Percentiles rank a stretch among this genome's conserved stretches.
Evolutionary conservation across 1,140 invertebrate genomes (phyloP).

Genomic region (Chironomus striatipennis): DNA sequence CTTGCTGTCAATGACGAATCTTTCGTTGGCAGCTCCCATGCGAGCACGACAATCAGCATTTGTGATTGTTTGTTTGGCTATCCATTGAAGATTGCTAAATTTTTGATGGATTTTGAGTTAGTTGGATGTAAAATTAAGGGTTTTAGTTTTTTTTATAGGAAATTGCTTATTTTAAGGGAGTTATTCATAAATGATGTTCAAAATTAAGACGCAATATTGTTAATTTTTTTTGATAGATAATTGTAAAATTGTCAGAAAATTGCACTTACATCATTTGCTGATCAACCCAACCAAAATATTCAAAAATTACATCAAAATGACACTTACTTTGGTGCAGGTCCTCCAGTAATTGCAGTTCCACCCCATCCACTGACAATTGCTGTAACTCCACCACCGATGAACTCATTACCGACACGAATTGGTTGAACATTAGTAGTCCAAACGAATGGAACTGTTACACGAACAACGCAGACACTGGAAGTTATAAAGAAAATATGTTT

Average conservation of each 20-base stretch:
- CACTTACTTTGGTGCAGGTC: not conserved
- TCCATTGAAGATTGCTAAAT: slow-evolving; percentile 26
- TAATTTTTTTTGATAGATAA: too few relatives aligned
- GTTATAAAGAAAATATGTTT: too few relatives aligned
- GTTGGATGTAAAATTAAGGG: not conserved
- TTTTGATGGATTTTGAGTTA: slow-evolving; percentile 16
- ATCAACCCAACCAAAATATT: too few relatives aligned
- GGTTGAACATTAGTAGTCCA: not conserved
- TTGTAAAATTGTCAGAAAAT: too few relatives aligned
- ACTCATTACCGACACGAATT: not conserved
- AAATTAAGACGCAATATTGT: too few relatives aligned
- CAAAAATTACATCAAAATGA: too few relatives aligned
- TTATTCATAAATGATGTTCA: too few relatives aligned
- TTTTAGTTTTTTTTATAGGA: too few relatives aligned
- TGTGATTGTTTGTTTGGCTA: slow-evolving; percentile 24
- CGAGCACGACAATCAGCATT: slow-evolving; percentile 25
- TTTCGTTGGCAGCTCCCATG: not conserved
- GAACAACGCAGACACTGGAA: not conserved
- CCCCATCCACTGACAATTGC: slow-evolving; percentile 15
- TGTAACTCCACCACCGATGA: not conserved
- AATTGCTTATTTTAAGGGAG: too few relatives aligned
- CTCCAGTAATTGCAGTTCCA: not conserved
- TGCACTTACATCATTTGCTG: too few relatives aligned
- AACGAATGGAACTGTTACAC: not conserved
- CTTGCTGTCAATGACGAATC: slow-evolving; percentile 28